Conservation (phyloP, 2,797 vertebrate genomes). For the Argentina silus region DNA sequence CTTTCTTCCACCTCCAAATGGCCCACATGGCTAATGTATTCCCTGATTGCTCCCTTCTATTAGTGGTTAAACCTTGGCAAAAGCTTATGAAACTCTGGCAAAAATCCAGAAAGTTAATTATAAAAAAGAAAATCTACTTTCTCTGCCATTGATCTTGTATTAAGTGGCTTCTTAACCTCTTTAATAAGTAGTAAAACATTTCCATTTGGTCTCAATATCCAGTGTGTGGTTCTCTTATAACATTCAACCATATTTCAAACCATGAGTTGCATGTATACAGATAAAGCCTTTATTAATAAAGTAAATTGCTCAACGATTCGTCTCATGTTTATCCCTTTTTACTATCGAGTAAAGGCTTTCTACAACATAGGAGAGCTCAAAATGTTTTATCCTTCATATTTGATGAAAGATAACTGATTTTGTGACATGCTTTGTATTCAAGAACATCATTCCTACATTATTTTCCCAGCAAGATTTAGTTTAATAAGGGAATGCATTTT, state of each 20-base stretch:
- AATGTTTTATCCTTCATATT: too few species aligned
- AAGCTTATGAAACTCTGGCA: slow-evolving; percentile 26
- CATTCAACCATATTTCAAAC: slow-evolving; percentile 38
- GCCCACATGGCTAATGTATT: slow-evolving; percentile 36
- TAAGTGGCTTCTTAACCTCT: slow-evolving; percentile 52
- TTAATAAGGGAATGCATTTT: too few species aligned
- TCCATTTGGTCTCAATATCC: slow-evolving; percentile 49
- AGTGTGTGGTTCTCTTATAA: slow-evolving; percentile 54
- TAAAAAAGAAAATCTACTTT: slow-evolving; percentile 19
- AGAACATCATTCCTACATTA: too few species aligned
- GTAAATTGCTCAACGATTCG: slow-evolving; percentile 62
- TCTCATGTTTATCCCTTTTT: not conserved
- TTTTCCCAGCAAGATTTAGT: too few species aligned
- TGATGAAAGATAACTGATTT: too few species aligned
- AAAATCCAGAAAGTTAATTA: slow-evolving; percentile 12
- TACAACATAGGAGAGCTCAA: too few species aligned
- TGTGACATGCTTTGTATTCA: too few species aligned
- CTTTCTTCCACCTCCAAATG: slow-evolving; percentile 9
- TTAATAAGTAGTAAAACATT: slow-evolving; percentile 39
- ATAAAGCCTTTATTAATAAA: slow-evolving; percentile 78
- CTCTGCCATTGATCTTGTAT: slow-evolving; percentile 44
- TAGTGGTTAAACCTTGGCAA: slow-evolving; percentile 30
- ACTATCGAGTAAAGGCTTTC: too few species aligned
- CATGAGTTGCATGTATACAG: slow-evolving; percentile 62
- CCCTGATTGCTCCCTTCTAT: slow-evolving; percentile 50